These are phyloP conservation scores for Drosophila sproati DNA, from an alignment of 1,140 invertebrate species.

Conservation along the genomic window DNA sequence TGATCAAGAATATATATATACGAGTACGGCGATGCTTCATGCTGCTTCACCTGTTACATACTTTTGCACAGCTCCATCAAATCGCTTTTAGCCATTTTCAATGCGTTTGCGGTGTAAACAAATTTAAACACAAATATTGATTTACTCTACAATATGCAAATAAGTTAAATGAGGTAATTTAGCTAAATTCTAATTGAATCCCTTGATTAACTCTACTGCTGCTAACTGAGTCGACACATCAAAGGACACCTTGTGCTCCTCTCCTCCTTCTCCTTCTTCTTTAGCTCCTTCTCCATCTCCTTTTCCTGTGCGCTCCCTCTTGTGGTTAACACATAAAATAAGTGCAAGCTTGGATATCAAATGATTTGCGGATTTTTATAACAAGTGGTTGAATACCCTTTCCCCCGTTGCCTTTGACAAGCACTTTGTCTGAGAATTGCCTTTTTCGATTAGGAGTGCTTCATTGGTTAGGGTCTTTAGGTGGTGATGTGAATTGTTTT, in stretches of 20 bases:
- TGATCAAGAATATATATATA: too few relatives aligned
- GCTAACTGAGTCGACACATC: conserved; percentile 31
- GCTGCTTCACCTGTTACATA: too few relatives aligned
- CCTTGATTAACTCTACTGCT: neutral
- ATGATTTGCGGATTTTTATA: conserved; percentile 20
- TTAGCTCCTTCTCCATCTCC: too few relatives aligned
- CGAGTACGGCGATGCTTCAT: too few relatives aligned
- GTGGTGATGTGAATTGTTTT: neutral
- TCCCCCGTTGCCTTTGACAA: neutral
- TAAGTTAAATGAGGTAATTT: neutral
- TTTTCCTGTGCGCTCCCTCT: neutral
- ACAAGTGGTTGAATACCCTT: conserved; percentile 33
- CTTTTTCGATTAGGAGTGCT: neutral
- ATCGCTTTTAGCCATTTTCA: too few relatives aligned
- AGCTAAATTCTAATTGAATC: neutral
- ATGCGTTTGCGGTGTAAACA: too few relatives aligned
- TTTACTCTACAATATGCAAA: too few relatives aligned
- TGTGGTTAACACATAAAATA: conserved; percentile 20
- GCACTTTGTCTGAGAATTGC: neutral
- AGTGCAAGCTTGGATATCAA: conserved; percentile 20
- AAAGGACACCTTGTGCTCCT: conserved; percentile 2
- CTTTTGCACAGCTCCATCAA: too few relatives aligned
- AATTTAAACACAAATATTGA: too few relatives aligned
- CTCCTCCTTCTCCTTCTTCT: neutral
- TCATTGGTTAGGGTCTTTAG: neutral